Evolutionary conservation across 2,113 vertebrate genomes (phyloP).

Genomic region (Neogobius melanostomus): DNA sequence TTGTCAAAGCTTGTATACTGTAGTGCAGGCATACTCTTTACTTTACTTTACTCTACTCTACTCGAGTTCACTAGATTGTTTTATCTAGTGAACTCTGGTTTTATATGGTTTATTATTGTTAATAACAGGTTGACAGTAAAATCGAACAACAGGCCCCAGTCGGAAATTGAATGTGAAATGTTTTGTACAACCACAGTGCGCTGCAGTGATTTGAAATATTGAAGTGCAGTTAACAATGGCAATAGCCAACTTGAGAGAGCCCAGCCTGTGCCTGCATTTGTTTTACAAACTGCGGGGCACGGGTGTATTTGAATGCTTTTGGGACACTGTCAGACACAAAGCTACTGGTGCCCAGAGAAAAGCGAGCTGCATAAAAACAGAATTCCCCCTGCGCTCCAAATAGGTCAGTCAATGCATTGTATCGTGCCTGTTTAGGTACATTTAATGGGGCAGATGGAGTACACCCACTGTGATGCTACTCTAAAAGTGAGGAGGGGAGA

Average conservation of each 20-base stretch:
- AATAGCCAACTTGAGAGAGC: neutral
- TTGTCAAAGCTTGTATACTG: too few relatives aligned
- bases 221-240: neutral
- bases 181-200: neutral
- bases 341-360: conserved; percentile 20
- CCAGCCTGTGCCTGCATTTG: neutral
- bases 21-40: too few relatives aligned
- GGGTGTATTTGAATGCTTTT: conserved; percentile 17
- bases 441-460: conserved; percentile 13
- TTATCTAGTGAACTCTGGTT: too few relatives aligned
- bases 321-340: conserved; percentile 16
- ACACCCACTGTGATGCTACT: conserved; percentile 14
- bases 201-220: neutral
- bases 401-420: conserved; percentile 27
- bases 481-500: neutral
- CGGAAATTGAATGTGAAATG: neutral
- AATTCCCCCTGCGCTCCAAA: conserved; percentile 17
- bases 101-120: neutral
- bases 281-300: neutral
- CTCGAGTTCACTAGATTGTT: too few relatives aligned
- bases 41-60: too few relatives aligned
- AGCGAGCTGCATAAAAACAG: conserved; percentile 6
- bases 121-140: neutral
- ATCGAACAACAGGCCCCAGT: neutral
- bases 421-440: conserved; percentile 18